Conservation (phyloP, 1,140 invertebrate genomes). For the Dinothrombium tinctorium region DNA sequence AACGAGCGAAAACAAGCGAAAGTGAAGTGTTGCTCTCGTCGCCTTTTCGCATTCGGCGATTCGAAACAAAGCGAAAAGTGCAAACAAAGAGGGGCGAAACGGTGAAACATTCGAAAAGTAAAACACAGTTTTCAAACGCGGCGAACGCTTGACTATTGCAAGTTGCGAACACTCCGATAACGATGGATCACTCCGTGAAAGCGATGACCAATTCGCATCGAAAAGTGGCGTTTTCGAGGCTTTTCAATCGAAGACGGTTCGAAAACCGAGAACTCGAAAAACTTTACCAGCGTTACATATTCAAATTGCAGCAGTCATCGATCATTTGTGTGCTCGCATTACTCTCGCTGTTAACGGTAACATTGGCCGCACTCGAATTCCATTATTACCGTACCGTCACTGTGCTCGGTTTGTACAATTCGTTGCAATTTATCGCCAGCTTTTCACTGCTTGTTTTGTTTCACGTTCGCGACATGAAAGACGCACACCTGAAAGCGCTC, state of each 20-base stretch:
- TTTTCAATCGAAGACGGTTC: conserved; percentile 48
- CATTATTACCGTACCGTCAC: conserved; percentile 20
- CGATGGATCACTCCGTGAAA: conserved; percentile 65
- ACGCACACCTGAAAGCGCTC: conserved; percentile 36
- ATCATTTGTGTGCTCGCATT: conserved; percentile 46
- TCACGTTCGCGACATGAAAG: conserved; percentile 31
- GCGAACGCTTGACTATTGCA: no score
- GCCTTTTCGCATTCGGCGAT: no score
- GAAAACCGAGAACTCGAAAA: conserved; percentile 62
- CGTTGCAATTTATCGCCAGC: conserved; percentile 36
- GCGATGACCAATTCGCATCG: conserved; percentile 35
- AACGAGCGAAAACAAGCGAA: no score
- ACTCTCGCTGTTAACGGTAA: conserved; percentile 38
- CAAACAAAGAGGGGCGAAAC: no score
- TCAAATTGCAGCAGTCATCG: conserved; percentile 58
- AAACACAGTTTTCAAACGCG: no score
- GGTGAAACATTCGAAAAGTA: no score
- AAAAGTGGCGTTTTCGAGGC: conserved; percentile 32
- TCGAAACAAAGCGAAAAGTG: no score
- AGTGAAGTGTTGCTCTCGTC: no score
- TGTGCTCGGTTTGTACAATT: conserved; percentile 36
- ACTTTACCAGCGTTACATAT: conserved; percentile 61
- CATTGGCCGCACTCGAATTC: conserved; percentile 28
- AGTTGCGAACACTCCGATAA: neutral
- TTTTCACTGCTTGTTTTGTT: conserved; percentile 34